Conservation (phyloP, 2,888 invertebrate species). For the Odontomyia ornata region DNA sequence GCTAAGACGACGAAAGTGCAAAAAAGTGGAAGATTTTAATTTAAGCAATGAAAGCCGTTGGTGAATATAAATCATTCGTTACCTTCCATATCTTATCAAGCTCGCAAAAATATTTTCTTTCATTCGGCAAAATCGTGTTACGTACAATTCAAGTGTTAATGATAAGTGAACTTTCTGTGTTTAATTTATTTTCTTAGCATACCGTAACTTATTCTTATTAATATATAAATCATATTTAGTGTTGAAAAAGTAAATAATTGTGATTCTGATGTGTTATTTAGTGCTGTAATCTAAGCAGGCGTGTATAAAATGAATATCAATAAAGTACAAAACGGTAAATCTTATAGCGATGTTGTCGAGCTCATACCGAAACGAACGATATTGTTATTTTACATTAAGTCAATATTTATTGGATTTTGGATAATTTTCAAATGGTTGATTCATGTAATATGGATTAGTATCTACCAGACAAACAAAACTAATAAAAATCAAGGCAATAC, state of each 20-base stretch:
- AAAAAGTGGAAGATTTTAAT: neutral
- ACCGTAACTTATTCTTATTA: neutral
- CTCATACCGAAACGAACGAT: conserved; percentile 43
- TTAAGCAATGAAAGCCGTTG: neutral
- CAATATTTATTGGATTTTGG: conserved; percentile 49
- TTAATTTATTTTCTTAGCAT: neutral
- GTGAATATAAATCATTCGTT: neutral
- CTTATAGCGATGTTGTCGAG: conserved; percentile 30
- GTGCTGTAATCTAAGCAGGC: neutral
- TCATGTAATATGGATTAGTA: conserved; percentile 48
- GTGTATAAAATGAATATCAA: conserved; percentile 33
- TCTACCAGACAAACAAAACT: conserved; percentile 45
- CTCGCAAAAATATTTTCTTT: neutral
- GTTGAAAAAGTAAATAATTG: neutral
- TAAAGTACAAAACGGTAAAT: conserved; percentile 7
- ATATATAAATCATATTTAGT: neutral
- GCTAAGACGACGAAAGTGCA: neutral
- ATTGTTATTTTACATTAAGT: conserved; percentile 46
- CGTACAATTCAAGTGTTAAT: neutral
- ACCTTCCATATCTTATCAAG: neutral
- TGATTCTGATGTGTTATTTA: neutral
- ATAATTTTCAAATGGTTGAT: conserved; percentile 48
- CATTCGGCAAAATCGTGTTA: neutral
- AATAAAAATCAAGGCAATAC: conserved; percentile 34
- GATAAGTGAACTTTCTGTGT: neutral